A percentile compares a stretch with the other conserved stretches of the same genome.
phyloP scores from a whole-genome alignment of 1,140 invertebrate species.

The Tribolium madens region DNA sequence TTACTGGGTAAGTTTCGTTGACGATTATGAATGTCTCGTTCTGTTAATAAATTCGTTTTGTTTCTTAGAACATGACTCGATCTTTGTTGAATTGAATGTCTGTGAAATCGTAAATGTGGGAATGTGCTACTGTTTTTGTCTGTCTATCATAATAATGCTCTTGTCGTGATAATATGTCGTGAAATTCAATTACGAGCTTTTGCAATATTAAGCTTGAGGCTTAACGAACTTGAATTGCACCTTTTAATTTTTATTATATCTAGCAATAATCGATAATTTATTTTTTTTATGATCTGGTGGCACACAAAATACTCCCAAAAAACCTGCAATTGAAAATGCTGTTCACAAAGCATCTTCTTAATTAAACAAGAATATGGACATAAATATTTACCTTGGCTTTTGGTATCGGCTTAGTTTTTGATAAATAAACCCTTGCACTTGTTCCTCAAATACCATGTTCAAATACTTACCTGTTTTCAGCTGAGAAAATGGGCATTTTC shows the following conservation, averaged over 20 bases:
- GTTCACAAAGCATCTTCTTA: not conserved
- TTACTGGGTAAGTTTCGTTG: slow-evolving; percentile 55
- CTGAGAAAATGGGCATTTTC: slow-evolving; percentile 53
- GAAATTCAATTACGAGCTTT: slow-evolving; percentile 10
- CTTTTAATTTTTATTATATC: slow-evolving; percentile 24
- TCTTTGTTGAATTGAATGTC: slow-evolving; percentile 30
- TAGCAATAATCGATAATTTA: slow-evolving; percentile 15
- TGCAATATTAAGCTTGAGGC: not conserved
- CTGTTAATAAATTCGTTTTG: slow-evolving; percentile 32
- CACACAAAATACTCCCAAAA: slow-evolving; percentile 8
- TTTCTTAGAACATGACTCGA: slow-evolving; percentile 35
- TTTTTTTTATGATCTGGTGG: not conserved
- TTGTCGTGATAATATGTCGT: slow-evolving; percentile 31
- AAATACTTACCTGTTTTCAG: slow-evolving; percentile 51
- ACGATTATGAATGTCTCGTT: slow-evolving; percentile 22
- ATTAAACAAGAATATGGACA: not conserved
- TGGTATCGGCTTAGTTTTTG: not conserved
- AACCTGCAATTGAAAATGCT: not conserved
- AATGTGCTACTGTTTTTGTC: slow-evolving; percentile 38
- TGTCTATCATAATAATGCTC: slow-evolving; percentile 24
- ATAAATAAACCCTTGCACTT: slow-evolving; percentile 2
- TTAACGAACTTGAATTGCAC: not conserved
- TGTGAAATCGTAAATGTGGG: slow-evolving; percentile 26
- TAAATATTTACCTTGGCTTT: not conserved
- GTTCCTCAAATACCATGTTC: not conserved